phyloP scores from a whole-genome alignment of 2,888 invertebrate genomes.

The Protonemura montana region DNA sequence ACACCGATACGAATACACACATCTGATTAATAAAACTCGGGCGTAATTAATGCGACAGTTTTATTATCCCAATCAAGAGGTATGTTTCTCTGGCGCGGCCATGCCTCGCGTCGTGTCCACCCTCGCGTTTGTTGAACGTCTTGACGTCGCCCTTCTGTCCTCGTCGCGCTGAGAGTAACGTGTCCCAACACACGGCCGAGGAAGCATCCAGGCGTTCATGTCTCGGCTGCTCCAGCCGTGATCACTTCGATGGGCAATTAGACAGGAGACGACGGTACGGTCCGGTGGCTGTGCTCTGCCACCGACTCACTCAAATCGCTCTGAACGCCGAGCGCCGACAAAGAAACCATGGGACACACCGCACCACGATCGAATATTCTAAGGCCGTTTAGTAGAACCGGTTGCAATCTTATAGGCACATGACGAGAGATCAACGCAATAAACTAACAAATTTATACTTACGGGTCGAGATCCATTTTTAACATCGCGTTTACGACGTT shows the following conservation, averaged over 20 bases:
- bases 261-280: neutral
- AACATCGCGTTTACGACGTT: neutral
- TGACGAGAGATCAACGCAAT: neutral
- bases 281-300: neutral
- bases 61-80: neutral
- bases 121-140: neutral
- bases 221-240: neutral
- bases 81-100: neutral
- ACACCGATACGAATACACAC: neutral
- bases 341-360: neutral
- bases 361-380: neutral
- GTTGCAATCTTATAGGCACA: neutral
- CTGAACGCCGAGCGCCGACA: neutral
- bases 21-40: neutral
- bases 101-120: neutral
- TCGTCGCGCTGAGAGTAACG: neutral
- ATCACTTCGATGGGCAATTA: neutral
- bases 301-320: neutral
- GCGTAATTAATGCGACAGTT: neutral
- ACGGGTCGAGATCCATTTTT: neutral
- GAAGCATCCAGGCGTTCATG: neutral
- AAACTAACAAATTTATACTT: neutral
- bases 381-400: neutral
- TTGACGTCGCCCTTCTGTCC: too few species aligned
- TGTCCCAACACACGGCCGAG: neutral